These are phyloP conservation scores for Diorhabda elongata DNA, from an alignment of 1,140 invertebrate genomes.

Conservation along the genomic window DNA sequence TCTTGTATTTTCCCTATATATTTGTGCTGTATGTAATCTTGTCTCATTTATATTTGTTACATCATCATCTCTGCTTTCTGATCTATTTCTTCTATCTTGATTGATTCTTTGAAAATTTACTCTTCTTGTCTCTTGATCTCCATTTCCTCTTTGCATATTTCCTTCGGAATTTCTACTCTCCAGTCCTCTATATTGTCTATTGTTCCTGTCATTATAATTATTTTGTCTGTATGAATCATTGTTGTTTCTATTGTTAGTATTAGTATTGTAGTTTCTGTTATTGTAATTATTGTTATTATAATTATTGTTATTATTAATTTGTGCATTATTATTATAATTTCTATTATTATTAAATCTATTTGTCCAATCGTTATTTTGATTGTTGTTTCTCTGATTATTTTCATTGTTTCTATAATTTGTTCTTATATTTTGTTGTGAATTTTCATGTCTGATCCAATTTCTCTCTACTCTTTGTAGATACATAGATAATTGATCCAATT, in stretches of 20 bases:
- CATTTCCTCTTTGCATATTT: background rate
- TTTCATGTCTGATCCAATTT: background rate
- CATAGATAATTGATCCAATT: background rate
- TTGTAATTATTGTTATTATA: too few species aligned
- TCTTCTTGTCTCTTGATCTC: background rate
- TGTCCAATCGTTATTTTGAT: background rate
- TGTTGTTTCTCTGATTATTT: background rate
- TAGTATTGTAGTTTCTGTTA: too few species aligned
- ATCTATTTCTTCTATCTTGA: background rate
- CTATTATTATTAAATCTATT: background rate
- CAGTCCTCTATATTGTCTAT: background rate
- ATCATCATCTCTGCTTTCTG: background rate
- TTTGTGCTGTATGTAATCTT: too few species aligned
- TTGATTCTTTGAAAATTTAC: background rate
- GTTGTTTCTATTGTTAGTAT: too few species aligned
- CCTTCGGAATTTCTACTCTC: background rate
- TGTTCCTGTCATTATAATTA: slow-evolving; percentile 1
- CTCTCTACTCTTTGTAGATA: background rate
- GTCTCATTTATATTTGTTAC: too few species aligned
- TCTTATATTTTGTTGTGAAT: background rate
- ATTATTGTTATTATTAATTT: too few species aligned
- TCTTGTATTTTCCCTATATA: too few species aligned
- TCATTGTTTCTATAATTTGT: background rate
- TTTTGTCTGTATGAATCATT: background rate
- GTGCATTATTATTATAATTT: background rate